Conservation (phyloP, 1,140 invertebrate genomes). For the Chionoecetes opilio region DNA sequence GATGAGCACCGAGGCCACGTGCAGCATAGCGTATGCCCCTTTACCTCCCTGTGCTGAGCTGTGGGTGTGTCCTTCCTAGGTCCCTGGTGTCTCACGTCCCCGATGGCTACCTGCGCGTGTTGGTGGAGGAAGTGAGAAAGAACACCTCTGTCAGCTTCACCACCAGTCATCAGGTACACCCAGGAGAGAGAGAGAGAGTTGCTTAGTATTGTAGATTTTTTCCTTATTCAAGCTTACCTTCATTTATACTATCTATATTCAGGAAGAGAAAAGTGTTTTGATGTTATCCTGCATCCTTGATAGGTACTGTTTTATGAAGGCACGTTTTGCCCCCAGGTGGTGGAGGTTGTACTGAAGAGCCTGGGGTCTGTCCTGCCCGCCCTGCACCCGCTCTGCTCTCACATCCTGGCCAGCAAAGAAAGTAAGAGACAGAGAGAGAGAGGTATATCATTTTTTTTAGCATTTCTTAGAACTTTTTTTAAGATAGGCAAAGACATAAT, state of each 20-base stretch:
- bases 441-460: too few relatives aligned
- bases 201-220: too few relatives aligned
- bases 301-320: too few relatives aligned
- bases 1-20: too few relatives aligned
- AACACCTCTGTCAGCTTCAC: constrained; percentile 65
- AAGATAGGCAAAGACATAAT: too few relatives aligned
- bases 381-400: constrained; percentile 59
- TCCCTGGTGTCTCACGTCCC: constrained; percentile 71
- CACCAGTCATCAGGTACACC: constrained; percentile 66
- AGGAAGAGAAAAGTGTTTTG: background rate
- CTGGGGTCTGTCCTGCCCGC: constrained; percentile 57
- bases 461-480: too few relatives aligned
- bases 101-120: constrained; percentile 58
- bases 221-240: too few relatives aligned
- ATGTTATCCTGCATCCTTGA: background rate
- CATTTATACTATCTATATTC: too few relatives aligned
- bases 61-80: background rate
- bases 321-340: constrained; percentile 43
- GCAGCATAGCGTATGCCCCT: too few relatives aligned
- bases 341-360: constrained; percentile 66
- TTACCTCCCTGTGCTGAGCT: background rate
- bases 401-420: constrained; percentile 57
- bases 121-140: constrained; percentile 72
- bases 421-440: constrained; percentile 33
- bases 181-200: background rate